Conservation (phyloP, 2,113 vertebrate species). For the Leuciscus idus region DNA sequence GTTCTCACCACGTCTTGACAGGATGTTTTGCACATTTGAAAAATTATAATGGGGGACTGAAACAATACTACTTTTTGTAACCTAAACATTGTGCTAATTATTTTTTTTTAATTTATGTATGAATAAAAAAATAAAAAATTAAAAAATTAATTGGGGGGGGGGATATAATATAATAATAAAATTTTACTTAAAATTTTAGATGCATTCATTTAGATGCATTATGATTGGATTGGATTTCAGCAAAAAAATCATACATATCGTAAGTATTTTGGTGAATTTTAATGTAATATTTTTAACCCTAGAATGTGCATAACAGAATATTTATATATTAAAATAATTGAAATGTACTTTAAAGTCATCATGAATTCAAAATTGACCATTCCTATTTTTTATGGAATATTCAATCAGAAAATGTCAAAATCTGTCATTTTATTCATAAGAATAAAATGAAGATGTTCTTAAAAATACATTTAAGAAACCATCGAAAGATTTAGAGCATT, state of each 20-base stretch:
- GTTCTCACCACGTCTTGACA: slow-evolving; percentile 56
- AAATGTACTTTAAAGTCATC: no score
- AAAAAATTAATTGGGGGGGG: no score
- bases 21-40: slow-evolving; percentile 66
- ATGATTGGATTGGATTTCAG: background rate
- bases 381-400: no score
- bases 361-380: no score
- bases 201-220: background rate
- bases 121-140: no score
- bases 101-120: no score
- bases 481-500: background rate
- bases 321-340: no score
- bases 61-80: slow-evolving; percentile 49
- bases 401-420: background rate
- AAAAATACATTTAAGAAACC: background rate
- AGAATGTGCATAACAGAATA: no score
- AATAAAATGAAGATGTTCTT: background rate
- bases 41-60: slow-evolving; percentile 53
- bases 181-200: no score
- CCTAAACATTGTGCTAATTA: slow-evolving; percentile 52
- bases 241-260: no score
- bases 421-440: background rate
- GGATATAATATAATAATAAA: no score
- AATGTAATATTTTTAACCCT: no score
- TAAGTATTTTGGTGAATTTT: background rate